phyloP scores from a whole-genome alignment of 2,113 vertebrate genomes.

The Mystacornis crossleyi region DNA sequence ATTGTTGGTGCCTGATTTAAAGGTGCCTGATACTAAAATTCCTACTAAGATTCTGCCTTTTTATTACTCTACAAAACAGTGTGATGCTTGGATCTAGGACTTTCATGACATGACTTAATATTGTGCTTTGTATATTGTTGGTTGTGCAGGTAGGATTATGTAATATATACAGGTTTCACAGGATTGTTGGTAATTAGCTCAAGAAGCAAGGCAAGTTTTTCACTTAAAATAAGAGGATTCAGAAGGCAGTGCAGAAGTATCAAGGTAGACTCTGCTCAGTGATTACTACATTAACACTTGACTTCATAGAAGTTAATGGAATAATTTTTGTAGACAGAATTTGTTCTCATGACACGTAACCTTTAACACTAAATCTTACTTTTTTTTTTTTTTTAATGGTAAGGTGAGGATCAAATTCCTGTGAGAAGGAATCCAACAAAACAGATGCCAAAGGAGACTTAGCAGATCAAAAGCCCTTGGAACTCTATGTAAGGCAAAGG shows the following conservation, averaged over 20 bases:
- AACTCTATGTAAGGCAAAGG: slow-evolving; percentile 82
- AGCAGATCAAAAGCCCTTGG: slow-evolving; percentile 82
- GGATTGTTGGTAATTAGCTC: background rate
- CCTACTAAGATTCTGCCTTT: background rate
- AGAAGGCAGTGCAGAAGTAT: background rate
- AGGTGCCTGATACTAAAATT: background rate
- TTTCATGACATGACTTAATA: background rate
- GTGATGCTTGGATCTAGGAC: background rate
- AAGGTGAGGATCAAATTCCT: slow-evolving; percentile 87
- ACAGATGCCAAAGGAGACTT: slow-evolving; percentile 82
- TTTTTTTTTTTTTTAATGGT: background rate
- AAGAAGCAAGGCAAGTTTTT: background rate
- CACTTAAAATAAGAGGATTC: background rate
- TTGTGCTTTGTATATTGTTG: background rate
- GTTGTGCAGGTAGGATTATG: background rate
- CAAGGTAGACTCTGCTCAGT: background rate
- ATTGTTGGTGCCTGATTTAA: background rate
- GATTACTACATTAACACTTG: background rate
- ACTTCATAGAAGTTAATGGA: background rate
- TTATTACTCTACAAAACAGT: background rate
- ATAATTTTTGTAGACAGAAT: background rate
- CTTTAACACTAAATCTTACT: background rate
- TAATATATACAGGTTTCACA: background rate
- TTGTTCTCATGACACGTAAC: background rate
- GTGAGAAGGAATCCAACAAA: slow-evolving; percentile 85